phyloP scores from a whole-genome alignment of 53 echinoderm and acorn worm species.

The Arbacia lixula region DNA sequence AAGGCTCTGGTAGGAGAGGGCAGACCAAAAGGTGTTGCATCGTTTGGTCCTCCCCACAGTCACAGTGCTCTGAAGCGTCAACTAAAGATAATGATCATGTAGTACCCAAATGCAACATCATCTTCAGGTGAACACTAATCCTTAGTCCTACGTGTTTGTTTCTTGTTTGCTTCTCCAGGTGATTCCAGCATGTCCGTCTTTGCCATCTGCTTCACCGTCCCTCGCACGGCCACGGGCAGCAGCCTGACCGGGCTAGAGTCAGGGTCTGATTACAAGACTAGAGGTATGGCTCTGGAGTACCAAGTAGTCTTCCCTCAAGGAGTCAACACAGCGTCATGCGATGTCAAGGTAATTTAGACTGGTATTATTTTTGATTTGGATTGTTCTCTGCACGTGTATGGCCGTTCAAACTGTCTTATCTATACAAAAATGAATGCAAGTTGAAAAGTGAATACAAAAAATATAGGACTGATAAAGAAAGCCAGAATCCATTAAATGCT shows the following conservation, averaged over 20 bases:
- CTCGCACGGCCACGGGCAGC: slow-evolving; percentile 84
- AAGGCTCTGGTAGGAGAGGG: no score
- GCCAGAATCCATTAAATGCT: no score
- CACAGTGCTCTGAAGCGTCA: no score
- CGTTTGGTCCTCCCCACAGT: no score
- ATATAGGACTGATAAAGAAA: no score
- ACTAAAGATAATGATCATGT: no score
- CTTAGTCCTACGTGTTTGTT: not conserved
- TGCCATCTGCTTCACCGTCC: slow-evolving; percentile 91
- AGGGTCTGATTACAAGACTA: slow-evolving; percentile 94
- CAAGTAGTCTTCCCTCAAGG: slow-evolving; percentile 93
- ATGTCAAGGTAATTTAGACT: slow-evolving; percentile 83
- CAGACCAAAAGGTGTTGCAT: no score
- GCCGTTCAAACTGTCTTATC: no score
- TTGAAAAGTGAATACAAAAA: no score
- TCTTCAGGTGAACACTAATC: no score
- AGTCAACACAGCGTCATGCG: slow-evolving; percentile 88
- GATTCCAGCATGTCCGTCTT: slow-evolving; percentile 83
- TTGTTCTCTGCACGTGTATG: not conserved
- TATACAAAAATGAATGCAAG: no score
- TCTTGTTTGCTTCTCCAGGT: slow-evolving; percentile 57
- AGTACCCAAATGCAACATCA: no score
- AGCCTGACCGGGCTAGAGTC: slow-evolving; percentile 87
- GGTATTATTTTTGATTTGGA: not conserved
- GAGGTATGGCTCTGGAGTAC: slow-evolving; percentile 85